phyloP scores from a whole-genome alignment of 2,797 vertebrate species.

The Onychomys arenicola region DNA sequence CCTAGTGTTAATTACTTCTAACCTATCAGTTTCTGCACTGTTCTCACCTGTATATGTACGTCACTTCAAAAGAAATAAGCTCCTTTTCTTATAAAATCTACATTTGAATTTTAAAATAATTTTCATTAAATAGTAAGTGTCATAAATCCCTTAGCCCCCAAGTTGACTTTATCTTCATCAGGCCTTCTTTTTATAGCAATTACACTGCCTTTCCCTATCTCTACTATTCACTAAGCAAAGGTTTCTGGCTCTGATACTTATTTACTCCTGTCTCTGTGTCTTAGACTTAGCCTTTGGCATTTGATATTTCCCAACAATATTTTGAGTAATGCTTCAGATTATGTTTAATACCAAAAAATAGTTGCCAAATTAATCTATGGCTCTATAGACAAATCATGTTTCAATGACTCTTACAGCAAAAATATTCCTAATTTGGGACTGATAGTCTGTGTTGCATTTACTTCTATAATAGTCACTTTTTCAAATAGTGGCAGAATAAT shows the following conservation, averaged over 20 bases:
- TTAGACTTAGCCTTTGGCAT: slow-evolving; percentile 25
- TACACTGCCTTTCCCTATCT: background rate
- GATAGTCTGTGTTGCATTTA: background rate
- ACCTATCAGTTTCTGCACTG: background rate
- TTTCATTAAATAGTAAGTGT: slow-evolving; percentile 26
- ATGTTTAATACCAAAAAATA: slow-evolving; percentile 36
- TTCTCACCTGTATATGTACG: background rate
- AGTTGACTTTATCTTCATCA: background rate
- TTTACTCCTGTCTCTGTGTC: background rate
- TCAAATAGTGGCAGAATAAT: slow-evolving; percentile 21
- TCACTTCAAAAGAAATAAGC: slow-evolving; percentile 25
- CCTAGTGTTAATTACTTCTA: slow-evolving; percentile 30
- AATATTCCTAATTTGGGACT: slow-evolving; percentile 41
- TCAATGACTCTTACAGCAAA: background rate
- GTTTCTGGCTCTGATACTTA: background rate
- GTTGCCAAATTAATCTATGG: slow-evolving; percentile 29
- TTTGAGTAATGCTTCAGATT: slow-evolving; percentile 30
- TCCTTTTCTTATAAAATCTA: slow-evolving; percentile 7
- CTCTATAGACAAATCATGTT: background rate
- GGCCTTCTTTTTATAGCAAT: background rate
- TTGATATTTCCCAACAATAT: slow-evolving; percentile 6
- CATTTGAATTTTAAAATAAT: slow-evolving; percentile 33
- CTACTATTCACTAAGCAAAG: background rate
- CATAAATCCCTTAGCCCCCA: background rate
- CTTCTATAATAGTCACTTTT: slow-evolving; percentile 34